Evolutionary conservation across 2,888 invertebrate genomes (phyloP), one percentile per base, ranked within the genome.

Genomic region (Polyploca ridens): DNA sequence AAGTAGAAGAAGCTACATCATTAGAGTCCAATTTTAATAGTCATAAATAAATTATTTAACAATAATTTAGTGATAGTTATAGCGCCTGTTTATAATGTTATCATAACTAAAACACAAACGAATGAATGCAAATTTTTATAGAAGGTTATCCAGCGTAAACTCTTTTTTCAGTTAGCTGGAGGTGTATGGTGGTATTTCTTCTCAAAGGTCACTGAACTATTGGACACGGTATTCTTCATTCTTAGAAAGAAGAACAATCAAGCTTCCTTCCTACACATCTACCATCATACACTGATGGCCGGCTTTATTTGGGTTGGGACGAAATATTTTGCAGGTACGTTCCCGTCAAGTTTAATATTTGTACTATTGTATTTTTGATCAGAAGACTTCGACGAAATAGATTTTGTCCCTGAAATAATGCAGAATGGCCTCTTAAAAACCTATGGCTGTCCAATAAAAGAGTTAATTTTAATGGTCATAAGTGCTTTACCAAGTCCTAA

Each of bases 221-320:
- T 97, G 63, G 97, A 97, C 77, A 97, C 97, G 0, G 95, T 97
- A 1, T 98, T 98, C 90, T 98, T 98, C 85, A 97, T 98, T 3
- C 86, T 98, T 74, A 95, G 98, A 46, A 98, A 98, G 87, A 86
- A 94, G 91, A 68, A 94, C 91, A 82, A 95, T 62, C 98, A 98
- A 88, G 96, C 98, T 1, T 96, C 97, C 0, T 97, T 97, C 79
- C 94, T 98, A 41, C 98, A 98, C 82, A 95, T 98, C 0, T 98
- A 98, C 79, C 98, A 98, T 86, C 98, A 98, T 83, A 94, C 96
- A 0, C 88, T 95, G 68, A 97, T 97, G 88, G 97, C 96, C 59
- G 0, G 72, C 6, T 68, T 64, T 2, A 16, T 64, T 6, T 81
- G 63, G 63, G 0, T 64, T 0, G 74, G 69, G 5, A 0, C 72